Base-by-base conservation (phyloP, 2,113 vertebrate genomes). In the Brienomyrus brachyistius region DNA sequence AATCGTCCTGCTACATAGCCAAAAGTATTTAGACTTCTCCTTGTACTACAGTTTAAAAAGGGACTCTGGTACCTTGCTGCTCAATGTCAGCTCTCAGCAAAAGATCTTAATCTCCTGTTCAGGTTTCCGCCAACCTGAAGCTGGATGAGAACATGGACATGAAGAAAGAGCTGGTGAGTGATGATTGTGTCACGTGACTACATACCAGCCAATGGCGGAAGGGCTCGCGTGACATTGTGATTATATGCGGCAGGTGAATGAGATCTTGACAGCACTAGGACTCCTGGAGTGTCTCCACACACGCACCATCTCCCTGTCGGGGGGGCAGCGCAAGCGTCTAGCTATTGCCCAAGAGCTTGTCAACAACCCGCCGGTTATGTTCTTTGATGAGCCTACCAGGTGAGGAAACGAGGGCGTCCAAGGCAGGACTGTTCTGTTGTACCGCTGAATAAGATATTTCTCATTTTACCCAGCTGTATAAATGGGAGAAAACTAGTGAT, bases 341-440 rank as follows among this genome's bases (percentile, higher is more conserved):
- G 98, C 98, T 90, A 99, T 99, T 2, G 98, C 98, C 51, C 94
- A 97, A 91, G 98, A 99, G 93, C 96, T 99, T 92, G 98, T 99
- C 95, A 99, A 99, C 95, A 99, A 99, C 91, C 98, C 98, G 0
- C 98, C 98, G 0, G 98, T 99, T 95, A 99, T 99, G 98, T 99
- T 99, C 95, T 99, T 99, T 35, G 98, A 99, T 17, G 98, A 99
- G 93, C 98, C 98, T 91, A 99, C 98, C 10, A 99, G 98, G 98
- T 99, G 31, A 54, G 85, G 5, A 35, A 31, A 35, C 7, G 23
- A 47, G 43, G 7, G 23, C 47, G 40, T 23, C 8, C 43, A 45
- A 47, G 77, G 77, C 3, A 47, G 40, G 77, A 19, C 40, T 43
- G 23, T 82, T 19, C 43, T 43, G 45, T 84, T n/a, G 43, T 11